Evolutionary conservation across 2,113 vertebrate species (phyloP), one percentile per base, ranked within the genome.

Genomic region (Pholis gunnellus): DNA sequence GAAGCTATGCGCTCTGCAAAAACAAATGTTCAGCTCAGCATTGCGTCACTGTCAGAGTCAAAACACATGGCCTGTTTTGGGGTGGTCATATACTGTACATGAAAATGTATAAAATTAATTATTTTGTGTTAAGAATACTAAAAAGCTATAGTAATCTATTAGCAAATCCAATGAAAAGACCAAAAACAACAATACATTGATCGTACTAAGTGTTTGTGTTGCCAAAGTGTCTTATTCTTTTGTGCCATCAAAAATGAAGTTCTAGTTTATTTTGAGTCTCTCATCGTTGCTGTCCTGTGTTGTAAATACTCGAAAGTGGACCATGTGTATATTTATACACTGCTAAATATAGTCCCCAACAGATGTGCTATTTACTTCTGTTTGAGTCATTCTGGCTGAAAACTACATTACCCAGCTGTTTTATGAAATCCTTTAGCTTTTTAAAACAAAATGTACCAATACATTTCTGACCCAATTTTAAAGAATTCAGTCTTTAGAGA

Each of bases 21-120:
- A 90, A 92, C 79, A 91, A 72, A 85, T 60, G 72, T n/a, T n/a
- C n/a, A n/a, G n/a, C n/a, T n/a, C n/a, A n/a, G n/a, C 82, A 76
- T 76, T 73, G 50, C 15, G 34, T 82, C 85, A 78, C n/a, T 66
- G 42, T 68, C 50, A 9, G 48, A 46, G 42, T 56, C 50, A n/a
- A 54, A 64, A 29, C 59, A 38, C 9, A 34, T 54, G 27, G 9
- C 20, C 14, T 44, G 20, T 42, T 13, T 56, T 71, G 15, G 9
- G 38, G 20, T 54, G 27, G 9, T 56, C 56, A 77, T 34, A 18
- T 61, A 61, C n/a, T 75, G 2, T 25, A 22, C 36, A 17, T 64
- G 17, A 27, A 34, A 46, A 73, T 48, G 52, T 71, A 20, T 25
- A 36, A 13, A 10, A 72, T 25, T 0, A 4, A 59, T 65, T 25